Conservation (phyloP, 2,888 invertebrate genomes). For the Empis stercorea region DNA sequence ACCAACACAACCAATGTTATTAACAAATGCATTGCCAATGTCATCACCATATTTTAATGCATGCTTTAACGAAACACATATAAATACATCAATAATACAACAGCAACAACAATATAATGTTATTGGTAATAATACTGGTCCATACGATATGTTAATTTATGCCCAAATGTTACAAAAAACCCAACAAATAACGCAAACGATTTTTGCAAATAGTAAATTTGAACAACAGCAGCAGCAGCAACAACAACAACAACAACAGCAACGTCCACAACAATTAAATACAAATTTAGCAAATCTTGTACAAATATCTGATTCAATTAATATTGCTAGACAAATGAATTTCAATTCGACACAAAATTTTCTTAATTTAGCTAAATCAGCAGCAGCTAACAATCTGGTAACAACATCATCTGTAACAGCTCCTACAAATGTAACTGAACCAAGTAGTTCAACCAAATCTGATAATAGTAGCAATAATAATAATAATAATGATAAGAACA, state of each 20-base stretch:
- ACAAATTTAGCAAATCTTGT: no score
- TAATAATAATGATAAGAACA: no score
- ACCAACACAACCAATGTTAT: background rate
- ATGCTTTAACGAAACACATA: background rate
- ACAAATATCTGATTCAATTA: no score
- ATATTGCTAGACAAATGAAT: no score
- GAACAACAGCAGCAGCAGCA: background rate
- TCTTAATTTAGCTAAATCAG: no score
- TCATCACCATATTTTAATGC: background rate
- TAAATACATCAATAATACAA: slow-evolving; percentile 1
- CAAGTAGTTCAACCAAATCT: no score
- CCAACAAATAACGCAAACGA: background rate
- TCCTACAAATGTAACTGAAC: no score
- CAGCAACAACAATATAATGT: background rate
- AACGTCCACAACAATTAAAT: no score
- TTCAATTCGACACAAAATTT: no score
- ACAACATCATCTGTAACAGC: no score
- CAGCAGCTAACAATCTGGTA: no score
- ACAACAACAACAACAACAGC: background rate
- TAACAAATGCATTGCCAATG: background rate
- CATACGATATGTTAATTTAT: background rate
- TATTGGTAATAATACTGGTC: background rate
- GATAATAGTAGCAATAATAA: no score
- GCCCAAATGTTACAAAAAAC: background rate
- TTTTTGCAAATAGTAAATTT: background rate